Evolutionary conservation across 2,797 vertebrate species (phyloP).

Genomic region (Malacoraja senta): DNA sequence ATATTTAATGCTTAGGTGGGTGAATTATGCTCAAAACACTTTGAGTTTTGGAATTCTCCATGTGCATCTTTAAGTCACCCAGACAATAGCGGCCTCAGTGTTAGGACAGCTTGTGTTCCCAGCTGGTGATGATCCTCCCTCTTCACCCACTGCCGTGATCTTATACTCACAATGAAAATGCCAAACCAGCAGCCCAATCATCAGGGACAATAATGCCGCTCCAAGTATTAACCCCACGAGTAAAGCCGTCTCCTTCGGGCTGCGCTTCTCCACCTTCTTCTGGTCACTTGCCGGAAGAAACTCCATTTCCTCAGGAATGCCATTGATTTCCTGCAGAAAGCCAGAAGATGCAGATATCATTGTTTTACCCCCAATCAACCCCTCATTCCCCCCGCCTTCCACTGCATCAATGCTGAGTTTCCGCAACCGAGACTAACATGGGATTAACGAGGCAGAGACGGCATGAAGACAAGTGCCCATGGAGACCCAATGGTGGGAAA

Average conservation of each 20-base stretch:
- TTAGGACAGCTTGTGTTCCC: no score
- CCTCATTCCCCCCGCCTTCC: no score
- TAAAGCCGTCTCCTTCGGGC: conserved; percentile 57
- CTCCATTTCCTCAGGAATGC: conserved; percentile 65
- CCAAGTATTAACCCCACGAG: conserved; percentile 51
- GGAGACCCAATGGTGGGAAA: not conserved
- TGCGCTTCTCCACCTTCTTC: conserved; percentile 77
- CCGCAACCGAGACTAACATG: not conserved
- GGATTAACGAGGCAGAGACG: not conserved
- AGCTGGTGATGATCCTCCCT: not conserved
- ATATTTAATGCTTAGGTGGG: not conserved
- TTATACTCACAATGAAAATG: conserved; percentile 82
- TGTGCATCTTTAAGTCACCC: no score
- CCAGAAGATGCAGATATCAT: not conserved
- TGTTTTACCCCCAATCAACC: no score
- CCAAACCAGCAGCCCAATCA: conserved; percentile 78
- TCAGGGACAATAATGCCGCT: conserved; percentile 58
- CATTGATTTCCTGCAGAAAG: conserved; percentile 52
- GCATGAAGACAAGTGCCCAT: not conserved
- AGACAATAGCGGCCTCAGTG: no score
- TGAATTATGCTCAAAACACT: not conserved
- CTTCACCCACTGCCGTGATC: no score
- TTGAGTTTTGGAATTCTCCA: not conserved
- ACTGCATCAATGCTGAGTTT: not conserved
- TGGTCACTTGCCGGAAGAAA: conserved; percentile 76